These are phyloP conservation scores for Ptychadena robeensis DNA, from an alignment of 2,797 vertebrate genomes.

Conservation along the genomic window DNA sequence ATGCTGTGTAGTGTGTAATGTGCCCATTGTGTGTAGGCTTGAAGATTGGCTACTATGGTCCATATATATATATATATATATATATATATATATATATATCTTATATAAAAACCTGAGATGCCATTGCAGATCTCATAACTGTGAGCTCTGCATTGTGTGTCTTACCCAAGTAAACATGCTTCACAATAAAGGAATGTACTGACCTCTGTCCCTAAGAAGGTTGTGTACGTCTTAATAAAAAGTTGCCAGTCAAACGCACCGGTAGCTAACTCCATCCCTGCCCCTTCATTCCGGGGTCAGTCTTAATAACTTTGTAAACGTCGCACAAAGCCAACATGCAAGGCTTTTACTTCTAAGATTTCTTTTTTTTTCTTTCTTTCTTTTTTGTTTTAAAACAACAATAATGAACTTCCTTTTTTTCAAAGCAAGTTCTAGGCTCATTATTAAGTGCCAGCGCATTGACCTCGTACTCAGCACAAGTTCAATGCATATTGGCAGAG, in stretches of 20 bases:
- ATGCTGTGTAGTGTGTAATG: no score
- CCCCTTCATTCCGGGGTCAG: conserved; percentile 37
- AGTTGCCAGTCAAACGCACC: conserved; percentile 6
- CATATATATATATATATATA: no score
- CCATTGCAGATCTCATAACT: not conserved
- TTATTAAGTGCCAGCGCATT: conserved; percentile 46
- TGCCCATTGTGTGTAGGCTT: no score
- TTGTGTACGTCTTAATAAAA: conserved; percentile 27
- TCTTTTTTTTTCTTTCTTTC: not conserved
- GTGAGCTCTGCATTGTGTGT: not conserved
- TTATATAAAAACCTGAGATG: no score
- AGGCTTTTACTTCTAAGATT: not conserved
- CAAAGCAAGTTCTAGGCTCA: conserved; percentile 32
- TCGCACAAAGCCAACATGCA: not conserved
- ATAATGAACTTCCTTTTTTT: conserved; percentile 56
- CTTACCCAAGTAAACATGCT: not conserved
- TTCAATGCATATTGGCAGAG: conserved; percentile 11
- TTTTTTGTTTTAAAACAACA: conserved; percentile 49
- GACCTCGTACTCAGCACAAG: conserved; percentile 38
- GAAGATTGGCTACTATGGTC: no score
- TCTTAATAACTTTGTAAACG: conserved; percentile 39
- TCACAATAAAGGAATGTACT: not conserved
- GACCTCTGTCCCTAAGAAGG: conserved; percentile 4
- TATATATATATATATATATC: no score
- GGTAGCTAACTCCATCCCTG: not conserved